phyloP scores from a whole-genome alignment of 2,888 invertebrate species.

The Hydriomena furcata region DNA sequence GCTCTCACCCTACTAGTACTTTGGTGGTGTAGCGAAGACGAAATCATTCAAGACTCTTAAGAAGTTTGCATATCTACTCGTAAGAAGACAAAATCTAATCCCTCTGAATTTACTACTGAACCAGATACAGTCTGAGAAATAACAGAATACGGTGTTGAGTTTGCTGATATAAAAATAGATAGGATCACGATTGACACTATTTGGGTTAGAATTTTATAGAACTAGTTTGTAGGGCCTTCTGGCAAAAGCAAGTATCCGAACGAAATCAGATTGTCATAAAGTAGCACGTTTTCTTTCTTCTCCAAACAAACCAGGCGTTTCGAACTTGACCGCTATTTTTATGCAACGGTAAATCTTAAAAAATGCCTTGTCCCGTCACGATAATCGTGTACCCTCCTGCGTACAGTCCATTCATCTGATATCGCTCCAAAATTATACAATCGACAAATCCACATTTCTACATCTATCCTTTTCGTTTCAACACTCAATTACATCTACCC shows the following conservation, averaged over 20 bases:
- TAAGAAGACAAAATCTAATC: too few relatives aligned
- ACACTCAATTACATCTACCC: constrained; percentile 36
- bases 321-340: constrained; percentile 34
- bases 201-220: neutral
- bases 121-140: too few relatives aligned
- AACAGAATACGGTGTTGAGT: too few relatives aligned
- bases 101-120: too few relatives aligned
- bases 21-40: too few relatives aligned
- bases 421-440: constrained; percentile 32
- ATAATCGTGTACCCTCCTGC: constrained; percentile 34
- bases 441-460: constrained; percentile 22
- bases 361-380: constrained; percentile 31
- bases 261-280: constrained; percentile 7
- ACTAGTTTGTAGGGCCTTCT: too few relatives aligned
- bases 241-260: neutral
- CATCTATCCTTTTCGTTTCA: constrained; percentile 11
- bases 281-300: constrained; percentile 9
- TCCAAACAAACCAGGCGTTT: constrained; percentile 19
- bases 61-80: too few relatives aligned
- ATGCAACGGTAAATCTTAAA: constrained; percentile 31
- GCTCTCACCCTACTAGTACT: too few relatives aligned
- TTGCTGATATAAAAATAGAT: too few relatives aligned
- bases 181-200: too few relatives aligned
- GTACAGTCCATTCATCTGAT: constrained; percentile 38
- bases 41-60: too few relatives aligned